These are phyloP conservation scores for Lophotriccus pileatus DNA, from an alignment of 2,797 vertebrate species.

Conservation along the genomic window DNA sequence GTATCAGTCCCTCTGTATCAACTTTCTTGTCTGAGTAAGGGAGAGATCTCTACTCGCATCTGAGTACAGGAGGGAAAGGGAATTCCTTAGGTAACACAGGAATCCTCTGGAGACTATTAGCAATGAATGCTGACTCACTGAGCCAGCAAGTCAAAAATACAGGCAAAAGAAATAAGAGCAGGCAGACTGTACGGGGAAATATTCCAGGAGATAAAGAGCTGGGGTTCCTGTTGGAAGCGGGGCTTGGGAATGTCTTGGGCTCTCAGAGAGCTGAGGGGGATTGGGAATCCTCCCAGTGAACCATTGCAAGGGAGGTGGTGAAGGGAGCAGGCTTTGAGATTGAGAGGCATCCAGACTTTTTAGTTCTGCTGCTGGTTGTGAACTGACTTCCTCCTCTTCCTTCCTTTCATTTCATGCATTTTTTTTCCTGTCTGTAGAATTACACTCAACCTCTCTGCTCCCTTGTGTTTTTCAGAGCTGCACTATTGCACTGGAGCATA, in stretches of 20 bases:
- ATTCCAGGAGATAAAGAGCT: not conserved
- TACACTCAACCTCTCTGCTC: not conserved
- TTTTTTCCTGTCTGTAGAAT: not conserved
- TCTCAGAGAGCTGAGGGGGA: not conserved
- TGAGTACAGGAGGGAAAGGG: not conserved
- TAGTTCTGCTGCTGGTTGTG: not conserved
- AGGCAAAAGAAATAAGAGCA: not conserved
- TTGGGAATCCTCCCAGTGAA: not conserved
- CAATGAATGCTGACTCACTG: not conserved
- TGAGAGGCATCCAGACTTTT: not conserved
- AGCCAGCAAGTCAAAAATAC: not conserved
- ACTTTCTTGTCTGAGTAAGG: not conserved
- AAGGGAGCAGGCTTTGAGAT: not conserved
- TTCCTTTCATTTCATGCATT: not conserved
- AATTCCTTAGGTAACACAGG: not conserved
- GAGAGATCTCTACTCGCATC: not conserved
- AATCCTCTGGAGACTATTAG: not conserved
- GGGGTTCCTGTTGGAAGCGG: not conserved
- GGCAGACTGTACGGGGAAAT: not conserved
- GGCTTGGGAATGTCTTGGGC: not conserved
- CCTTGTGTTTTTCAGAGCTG: constrained; percentile 80
- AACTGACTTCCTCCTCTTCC: not conserved
- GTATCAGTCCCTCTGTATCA: not conserved
- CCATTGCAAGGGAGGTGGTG: not conserved
- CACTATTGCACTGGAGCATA: constrained; percentile 98